phyloP scores from a whole-genome alignment of 2,888 invertebrate genomes.

The Parnassius glacialis region DNA sequence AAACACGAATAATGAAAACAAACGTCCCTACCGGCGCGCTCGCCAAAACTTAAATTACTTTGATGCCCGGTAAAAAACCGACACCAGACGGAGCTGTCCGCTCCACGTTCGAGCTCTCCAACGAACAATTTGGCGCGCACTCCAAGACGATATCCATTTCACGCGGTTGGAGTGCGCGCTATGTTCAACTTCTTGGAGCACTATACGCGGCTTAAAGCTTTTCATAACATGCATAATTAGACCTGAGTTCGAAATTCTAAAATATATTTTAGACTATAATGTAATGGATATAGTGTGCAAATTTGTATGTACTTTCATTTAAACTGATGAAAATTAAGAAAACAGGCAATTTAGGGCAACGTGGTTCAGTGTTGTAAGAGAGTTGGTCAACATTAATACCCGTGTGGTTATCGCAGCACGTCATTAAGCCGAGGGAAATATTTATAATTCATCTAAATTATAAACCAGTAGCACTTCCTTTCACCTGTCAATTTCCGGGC shows the following conservation, averaged over 20 bases:
- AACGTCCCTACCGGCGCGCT: too few relatives aligned
- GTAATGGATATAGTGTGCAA: neutral
- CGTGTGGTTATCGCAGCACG: neutral
- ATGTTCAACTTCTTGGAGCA: too few relatives aligned
- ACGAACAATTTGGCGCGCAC: too few relatives aligned
- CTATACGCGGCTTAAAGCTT: too few relatives aligned
- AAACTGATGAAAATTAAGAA: constrained; percentile 4
- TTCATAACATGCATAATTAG: constrained; percentile 6
- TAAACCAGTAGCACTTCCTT: neutral
- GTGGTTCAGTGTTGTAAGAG: constrained; percentile 14
- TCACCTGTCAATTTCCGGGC: neutral
- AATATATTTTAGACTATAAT: neutral
- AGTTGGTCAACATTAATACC: constrained; percentile 13
- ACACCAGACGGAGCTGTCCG: too few relatives aligned
- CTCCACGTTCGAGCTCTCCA: too few relatives aligned
- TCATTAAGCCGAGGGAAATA: constrained; percentile 5
- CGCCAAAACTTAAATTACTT: too few relatives aligned
- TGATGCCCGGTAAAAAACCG: too few relatives aligned
- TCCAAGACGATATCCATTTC: too few relatives aligned
- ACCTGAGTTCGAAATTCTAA: neutral
- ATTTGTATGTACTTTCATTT: neutral
- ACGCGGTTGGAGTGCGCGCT: too few relatives aligned
- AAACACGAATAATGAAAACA: too few relatives aligned
- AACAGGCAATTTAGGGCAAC: constrained; percentile 7
- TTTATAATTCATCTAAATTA: neutral